Evolutionary conservation across 64 coral and sea anemone species (phyloP).

Genomic region (Montipora sp.): DNA sequence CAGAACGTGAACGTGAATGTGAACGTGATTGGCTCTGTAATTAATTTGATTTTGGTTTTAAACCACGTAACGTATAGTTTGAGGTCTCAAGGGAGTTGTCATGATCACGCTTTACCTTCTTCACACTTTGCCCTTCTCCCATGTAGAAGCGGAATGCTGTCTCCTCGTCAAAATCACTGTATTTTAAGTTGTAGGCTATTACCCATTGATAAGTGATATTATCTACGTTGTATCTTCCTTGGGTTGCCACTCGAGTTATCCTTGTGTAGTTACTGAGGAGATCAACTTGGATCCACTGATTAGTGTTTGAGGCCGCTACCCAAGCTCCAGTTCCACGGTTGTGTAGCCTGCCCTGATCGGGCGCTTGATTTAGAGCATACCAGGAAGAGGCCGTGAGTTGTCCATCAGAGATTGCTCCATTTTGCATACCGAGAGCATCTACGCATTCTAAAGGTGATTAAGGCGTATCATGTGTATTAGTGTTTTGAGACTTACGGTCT

Average conservation of each 20-base stretch:
- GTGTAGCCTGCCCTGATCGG: conserved; percentile 49
- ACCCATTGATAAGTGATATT: conserved; percentile 38
- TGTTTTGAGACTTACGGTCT: neutral
- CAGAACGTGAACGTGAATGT: no score
- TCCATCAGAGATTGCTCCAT: conserved; percentile 26
- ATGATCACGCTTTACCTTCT: neutral
- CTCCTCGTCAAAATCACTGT: neutral
- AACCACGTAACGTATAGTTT: no score
- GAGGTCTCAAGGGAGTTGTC: neutral
- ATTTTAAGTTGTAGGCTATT: conserved; percentile 24
- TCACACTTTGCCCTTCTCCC: neutral
- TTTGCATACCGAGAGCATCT: conserved; percentile 50
- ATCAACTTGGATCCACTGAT: conserved; percentile 61
- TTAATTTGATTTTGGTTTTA: no score
- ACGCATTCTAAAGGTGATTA: neutral
- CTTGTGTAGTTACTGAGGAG: conserved; percentile 14
- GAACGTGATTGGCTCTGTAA: no score
- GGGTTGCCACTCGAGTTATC: conserved; percentile 36
- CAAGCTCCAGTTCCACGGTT: conserved; percentile 26
- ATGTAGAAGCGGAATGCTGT: neutral
- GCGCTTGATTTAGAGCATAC: neutral
- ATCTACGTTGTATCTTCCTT: conserved; percentile 24
- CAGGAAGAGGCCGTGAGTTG: conserved; percentile 51
- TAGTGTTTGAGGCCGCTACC: neutral
- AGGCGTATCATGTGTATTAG: neutral